phyloP scores from a whole-genome alignment of 2,888 invertebrate species.

The Pristionchus maxplancki region DNA sequence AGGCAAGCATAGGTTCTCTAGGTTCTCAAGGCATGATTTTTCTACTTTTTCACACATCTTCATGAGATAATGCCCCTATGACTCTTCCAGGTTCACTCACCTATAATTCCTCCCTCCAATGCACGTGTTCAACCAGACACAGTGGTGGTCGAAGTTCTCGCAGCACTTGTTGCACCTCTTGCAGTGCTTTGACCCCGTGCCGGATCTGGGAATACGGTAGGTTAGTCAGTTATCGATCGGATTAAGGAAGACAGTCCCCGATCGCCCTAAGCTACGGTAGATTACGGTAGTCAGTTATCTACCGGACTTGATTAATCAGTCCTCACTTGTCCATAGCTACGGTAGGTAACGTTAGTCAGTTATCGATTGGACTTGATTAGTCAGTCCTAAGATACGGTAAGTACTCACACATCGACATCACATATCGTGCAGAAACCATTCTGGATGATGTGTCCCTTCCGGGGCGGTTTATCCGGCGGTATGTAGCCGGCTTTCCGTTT shows the following conservation, averaged over 20 bases:
- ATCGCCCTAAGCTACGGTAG: background rate
- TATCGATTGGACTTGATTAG: background rate
- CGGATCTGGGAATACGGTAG: background rate
- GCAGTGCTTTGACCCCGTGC: conserved; percentile 87
- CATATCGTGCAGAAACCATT: conserved; percentile 65
- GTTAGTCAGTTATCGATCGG: background rate
- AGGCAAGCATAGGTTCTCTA: too few relatives aligned
- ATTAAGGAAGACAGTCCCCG: background rate
- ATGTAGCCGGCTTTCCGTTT: background rate
- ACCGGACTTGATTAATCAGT: too few relatives aligned
- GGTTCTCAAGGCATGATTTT: too few relatives aligned
- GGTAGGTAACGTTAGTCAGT: background rate
- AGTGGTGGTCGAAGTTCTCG: conserved; percentile 94
- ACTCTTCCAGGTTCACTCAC: too few relatives aligned
- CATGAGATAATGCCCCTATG: too few relatives aligned
- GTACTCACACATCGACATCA: conserved; percentile 86
- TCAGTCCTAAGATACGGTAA: background rate
- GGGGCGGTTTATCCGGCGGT: background rate
- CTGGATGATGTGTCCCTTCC: conserved; percentile 82
- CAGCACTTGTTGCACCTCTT: conserved; percentile 97
- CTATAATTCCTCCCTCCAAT: conserved; percentile 83
- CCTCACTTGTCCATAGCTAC: too few relatives aligned
- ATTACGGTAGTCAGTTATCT: background rate
- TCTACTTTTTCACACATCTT: too few relatives aligned
- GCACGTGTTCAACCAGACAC: conserved; percentile 99